A percentile compares a stretch with the other conserved stretches of the same genome.
Evolutionary conservation across 2,113 vertebrate species (phyloP).

Genomic region (Tachuris rubrigastra): DNA sequence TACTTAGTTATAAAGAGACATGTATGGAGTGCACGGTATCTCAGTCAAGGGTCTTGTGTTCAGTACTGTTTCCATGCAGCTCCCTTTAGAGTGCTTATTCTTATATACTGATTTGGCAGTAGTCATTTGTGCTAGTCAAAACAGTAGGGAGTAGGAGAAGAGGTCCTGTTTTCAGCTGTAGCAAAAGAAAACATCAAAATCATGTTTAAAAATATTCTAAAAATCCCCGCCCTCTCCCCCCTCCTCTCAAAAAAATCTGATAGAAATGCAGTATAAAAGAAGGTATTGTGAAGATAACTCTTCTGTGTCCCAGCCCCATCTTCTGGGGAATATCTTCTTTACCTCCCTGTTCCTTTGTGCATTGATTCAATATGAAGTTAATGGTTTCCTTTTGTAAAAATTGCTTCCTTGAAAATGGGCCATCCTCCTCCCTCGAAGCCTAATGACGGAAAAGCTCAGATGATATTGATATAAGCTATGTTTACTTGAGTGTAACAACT

Average conservation of each 20-base stretch:
- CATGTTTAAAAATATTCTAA: background rate
- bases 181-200: background rate
- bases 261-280: background rate
- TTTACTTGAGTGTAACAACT: background rate
- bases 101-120: background rate
- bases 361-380: background rate
- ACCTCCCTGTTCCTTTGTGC: background rate
- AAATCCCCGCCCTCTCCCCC: accelerated
- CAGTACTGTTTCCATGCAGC: background rate
- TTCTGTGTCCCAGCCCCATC: background rate
- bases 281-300: background rate
- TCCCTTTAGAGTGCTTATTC: background rate
- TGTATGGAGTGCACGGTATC: accelerated
- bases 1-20: background rate
- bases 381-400: background rate
- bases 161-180: background rate
- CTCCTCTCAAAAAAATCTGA: background rate
- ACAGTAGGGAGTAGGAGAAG: background rate
- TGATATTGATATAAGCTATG: background rate
- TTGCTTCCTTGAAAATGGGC: background rate
- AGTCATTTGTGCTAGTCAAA: background rate
- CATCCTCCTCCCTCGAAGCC: background rate
- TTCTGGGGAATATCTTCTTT: background rate
- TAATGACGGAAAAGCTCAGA: background rate
- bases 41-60: background rate